A percentile compares a stretch with the other conserved stretches of the same genome.
phyloP scores from a whole-genome alignment of 2,797 vertebrate genomes.

The Adelosebastes latens region DNA sequence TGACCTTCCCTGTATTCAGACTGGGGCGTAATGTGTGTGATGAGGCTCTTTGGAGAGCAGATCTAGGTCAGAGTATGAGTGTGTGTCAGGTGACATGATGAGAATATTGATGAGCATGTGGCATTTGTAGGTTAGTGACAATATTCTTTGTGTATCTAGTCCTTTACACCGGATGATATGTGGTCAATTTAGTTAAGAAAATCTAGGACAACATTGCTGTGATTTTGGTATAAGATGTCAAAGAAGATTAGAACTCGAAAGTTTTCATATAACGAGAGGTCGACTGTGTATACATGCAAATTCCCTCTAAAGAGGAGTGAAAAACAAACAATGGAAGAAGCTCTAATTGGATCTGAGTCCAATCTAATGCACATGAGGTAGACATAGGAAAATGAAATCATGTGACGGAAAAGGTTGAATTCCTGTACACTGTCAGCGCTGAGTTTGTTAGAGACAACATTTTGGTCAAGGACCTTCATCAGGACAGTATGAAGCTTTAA shows the following conservation, averaged over 20 bases:
- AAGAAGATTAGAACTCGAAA: background rate
- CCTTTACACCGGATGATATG: too few relatives aligned
- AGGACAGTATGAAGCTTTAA: background rate
- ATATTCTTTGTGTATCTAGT: background rate
- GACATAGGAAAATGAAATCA: background rate
- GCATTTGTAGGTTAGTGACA: background rate
- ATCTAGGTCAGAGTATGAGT: constrained; percentile 30
- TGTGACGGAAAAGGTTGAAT: background rate
- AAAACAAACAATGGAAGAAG: background rate
- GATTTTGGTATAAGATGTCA: background rate
- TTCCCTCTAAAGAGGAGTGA: background rate
- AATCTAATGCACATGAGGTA: background rate
- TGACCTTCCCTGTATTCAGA: constrained; percentile 24
- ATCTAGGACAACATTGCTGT: background rate
- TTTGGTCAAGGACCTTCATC: background rate
- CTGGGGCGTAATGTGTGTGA: constrained; percentile 3
- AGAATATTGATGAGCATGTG: constrained; percentile 35
- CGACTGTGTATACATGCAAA: background rate
- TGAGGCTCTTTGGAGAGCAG: constrained; percentile 23
- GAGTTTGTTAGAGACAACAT: background rate
- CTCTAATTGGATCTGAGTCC: background rate
- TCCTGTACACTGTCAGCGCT: background rate
- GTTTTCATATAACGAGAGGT: background rate
- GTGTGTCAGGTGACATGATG: constrained; percentile 37
- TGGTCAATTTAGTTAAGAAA: background rate